phyloP scores from a whole-genome alignment of 1,140 invertebrate species.

The Papilio glaucus region DNA sequence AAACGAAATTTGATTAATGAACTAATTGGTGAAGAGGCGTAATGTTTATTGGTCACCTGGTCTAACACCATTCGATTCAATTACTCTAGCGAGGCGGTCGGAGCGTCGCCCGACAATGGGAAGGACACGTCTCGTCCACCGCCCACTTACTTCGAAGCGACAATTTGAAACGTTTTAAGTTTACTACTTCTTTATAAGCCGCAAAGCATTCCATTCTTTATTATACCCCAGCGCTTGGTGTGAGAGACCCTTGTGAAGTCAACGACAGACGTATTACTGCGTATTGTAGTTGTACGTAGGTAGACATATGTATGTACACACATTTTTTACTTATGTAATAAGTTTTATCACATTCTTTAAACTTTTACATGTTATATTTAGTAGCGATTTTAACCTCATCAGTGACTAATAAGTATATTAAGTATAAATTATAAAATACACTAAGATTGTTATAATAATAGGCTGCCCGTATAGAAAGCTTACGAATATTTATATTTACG shows the following conservation, averaged over 20 bases:
- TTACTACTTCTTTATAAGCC: conserved; percentile 38
- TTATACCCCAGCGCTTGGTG: conserved; percentile 16
- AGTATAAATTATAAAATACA: no score
- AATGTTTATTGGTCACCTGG: conserved; percentile 31
- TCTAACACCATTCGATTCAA: conserved; percentile 37
- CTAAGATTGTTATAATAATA: no score
- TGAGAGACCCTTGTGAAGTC: conserved; percentile 44
- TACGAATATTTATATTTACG: no score
- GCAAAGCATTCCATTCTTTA: conserved; percentile 44
- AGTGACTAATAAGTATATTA: no score
- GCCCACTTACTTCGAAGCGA: conserved; percentile 30
- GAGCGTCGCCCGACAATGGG: conserved; percentile 39
- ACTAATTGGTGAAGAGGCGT: conserved; percentile 21
- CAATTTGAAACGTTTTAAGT: conserved; percentile 42
- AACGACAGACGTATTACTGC: conserved; percentile 45
- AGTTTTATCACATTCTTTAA: not conserved
- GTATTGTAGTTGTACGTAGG: not conserved
- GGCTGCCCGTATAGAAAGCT: no score
- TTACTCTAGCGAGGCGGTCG: conserved; percentile 2
- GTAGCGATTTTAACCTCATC: no score
- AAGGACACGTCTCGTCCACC: conserved; percentile 36
- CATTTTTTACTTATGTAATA: not conserved
- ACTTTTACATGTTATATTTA: not conserved
- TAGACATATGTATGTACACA: not conserved
- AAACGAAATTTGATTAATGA: conserved; percentile 3